Base-by-base conservation (phyloP, 2,888 invertebrate genomes). In the Eupithecia pulchellata region DNA sequence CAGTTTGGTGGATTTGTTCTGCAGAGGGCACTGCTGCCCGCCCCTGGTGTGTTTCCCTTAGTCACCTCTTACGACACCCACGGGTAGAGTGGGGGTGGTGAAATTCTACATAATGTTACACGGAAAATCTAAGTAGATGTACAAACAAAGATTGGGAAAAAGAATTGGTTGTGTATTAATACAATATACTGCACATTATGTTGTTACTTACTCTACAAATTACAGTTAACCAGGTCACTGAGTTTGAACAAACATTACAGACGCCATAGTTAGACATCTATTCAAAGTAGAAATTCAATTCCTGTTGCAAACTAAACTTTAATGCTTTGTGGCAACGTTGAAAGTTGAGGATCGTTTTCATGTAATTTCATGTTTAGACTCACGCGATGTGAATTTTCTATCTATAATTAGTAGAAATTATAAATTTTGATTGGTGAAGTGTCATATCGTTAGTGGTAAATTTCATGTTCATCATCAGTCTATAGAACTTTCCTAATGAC, bases 261-360 rank as follows among this genome's bases (percentile, higher is more conserved):
- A 80, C 76, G 78, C 82, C 81, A 84, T 84, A 83, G 79, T 84
- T 79, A 81, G 84, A 82, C 80, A 84, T 82, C 82, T 81, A 82
- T 84, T 84, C 78, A 78, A 82, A 84, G 82, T 81, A 80, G 82
- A 83, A 79, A 80, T 72, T 77, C 77, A 72, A 29, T 57, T 57
- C 57, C 13, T 17, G 57, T 25, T 57, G 29, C 9, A 57, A 57
- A 57, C 29, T 57, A 29, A 57, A 55, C 55, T 55, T 55, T 55
- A 55, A 57, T 29, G 6, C 17, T 14, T 29, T 29, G 57, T 17
- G 5, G 13, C 13, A 57, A 57, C 57, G 27, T 57, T 17, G 29
- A 1, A 27, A 57, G 29, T 47, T 47, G 11, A 47, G n/a, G n/a
- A n/a, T n/a, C n/a, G n/a, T n/a, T n/a, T n/a, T n/a, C n/a, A n/a